Evolutionary conservation across 2,888 invertebrate genomes (phyloP).

Genomic region (Zygogramma bicolorata): DNA sequence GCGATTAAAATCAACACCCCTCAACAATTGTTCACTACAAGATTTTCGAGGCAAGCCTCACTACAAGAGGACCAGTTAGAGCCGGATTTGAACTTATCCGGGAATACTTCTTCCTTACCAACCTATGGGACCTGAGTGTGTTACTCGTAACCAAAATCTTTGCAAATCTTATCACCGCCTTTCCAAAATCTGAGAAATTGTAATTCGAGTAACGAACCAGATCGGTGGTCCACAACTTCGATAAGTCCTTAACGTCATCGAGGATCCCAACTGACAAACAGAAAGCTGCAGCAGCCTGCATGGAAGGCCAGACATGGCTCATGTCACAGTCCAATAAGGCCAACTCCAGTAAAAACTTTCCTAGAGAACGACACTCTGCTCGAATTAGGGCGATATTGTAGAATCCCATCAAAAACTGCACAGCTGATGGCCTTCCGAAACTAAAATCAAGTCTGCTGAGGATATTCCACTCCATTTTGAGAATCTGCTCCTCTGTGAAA

Average conservation of each 20-base stretch:
- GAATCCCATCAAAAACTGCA: neutral
- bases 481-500: slow-evolving; percentile 72
- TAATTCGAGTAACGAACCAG: slow-evolving; percentile 84
- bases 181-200: slow-evolving; percentile 75
- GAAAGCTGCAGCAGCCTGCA: slow-evolving; percentile 84
- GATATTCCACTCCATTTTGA: neutral
- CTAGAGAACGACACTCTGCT: slow-evolving; percentile 63
- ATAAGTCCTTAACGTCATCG: slow-evolving; percentile 65
- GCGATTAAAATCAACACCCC: too few relatives aligned
- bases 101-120: slow-evolving; percentile 75
- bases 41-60: slow-evolving; percentile 48
- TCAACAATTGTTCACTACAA: too few relatives aligned
- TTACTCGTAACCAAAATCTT: slow-evolving; percentile 76
- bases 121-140: slow-evolving; percentile 77
- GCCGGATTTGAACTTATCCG: slow-evolving; percentile 75
- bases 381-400: neutral
- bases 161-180: slow-evolving; percentile 78
- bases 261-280: slow-evolving; percentile 77
- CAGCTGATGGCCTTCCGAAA: neutral
- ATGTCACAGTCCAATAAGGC: slow-evolving; percentile 84
- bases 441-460: neutral
- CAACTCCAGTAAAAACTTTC: slow-evolving; percentile 93
- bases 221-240: slow-evolving; percentile 79
- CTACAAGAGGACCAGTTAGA: slow-evolving; percentile 67
- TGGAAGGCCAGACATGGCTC: slow-evolving; percentile 84